Conservation (phyloP, 2,888 invertebrate genomes). For the Adineta ricciae region DNA sequence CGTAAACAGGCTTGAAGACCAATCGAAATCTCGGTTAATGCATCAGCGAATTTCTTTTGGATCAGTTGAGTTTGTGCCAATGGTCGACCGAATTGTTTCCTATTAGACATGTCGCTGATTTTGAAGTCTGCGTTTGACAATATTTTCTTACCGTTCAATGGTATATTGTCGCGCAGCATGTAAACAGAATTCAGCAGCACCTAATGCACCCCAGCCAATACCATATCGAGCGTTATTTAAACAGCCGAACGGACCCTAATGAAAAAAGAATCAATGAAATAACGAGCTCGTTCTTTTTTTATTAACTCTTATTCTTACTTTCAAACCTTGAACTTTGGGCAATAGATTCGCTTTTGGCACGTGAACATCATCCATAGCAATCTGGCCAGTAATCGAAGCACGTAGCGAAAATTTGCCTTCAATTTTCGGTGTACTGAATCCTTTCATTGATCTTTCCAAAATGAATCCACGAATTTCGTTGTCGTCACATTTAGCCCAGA, state of each 20-base stretch:
- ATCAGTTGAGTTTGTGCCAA: slow-evolving; percentile 90
- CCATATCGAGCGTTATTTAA: slow-evolving; percentile 91
- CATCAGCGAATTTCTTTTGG: slow-evolving; percentile 93
- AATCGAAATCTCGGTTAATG: slow-evolving; percentile 81
- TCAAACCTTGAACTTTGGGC: slow-evolving; percentile 65
- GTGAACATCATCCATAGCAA: slow-evolving; percentile 84
- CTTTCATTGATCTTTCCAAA: slow-evolving; percentile 69
- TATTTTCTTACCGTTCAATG: slow-evolving; percentile 59
- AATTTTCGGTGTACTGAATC: slow-evolving; percentile 76
- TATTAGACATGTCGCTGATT: slow-evolving; percentile 36
- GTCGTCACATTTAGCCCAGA: slow-evolving; percentile 80
- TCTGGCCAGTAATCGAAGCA: slow-evolving; percentile 88
- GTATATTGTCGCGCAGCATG: slow-evolving; percentile 77
- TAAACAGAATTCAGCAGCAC: slow-evolving; percentile 88
- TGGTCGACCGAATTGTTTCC: slow-evolving; percentile 81
- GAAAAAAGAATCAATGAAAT: background rate
- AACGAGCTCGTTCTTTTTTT: background rate
- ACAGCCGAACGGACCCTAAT: slow-evolving; percentile 79
- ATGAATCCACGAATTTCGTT: slow-evolving; percentile 72
- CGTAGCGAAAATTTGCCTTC: slow-evolving; percentile 86
- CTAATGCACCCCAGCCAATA: slow-evolving; percentile 90
- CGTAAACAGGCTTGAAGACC: slow-evolving; percentile 72
- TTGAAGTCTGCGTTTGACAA: background rate
- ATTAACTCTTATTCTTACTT: background rate
- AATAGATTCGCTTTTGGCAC: slow-evolving; percentile 85